Base-by-base conservation (phyloP, 1,140 invertebrate species). In the Telenomus remus region DNA sequence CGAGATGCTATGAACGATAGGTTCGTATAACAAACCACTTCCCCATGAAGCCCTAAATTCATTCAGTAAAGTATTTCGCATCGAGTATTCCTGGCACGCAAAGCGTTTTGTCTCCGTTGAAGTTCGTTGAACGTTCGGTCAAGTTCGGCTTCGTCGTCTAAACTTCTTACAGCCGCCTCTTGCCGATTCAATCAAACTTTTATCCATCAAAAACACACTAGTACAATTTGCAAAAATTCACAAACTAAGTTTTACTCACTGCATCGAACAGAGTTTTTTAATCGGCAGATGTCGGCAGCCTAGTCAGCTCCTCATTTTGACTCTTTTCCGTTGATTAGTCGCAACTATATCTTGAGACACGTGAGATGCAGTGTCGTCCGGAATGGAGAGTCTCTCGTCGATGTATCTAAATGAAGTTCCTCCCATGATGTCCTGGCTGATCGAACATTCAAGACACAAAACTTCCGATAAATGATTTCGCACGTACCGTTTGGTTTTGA, bases 231-330 rank as follows among this genome's bases (percentile, higher is more conserved):
- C n/a, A n/a, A n/a, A n/a, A n/a, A n/a, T n/a, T n/a, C n/a, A n/a
- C n/a, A n/a, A n/a, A n/a, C n/a, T n/a, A n/a, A n/a, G n/a, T n/a
- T n/a, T 14, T 60, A 77, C 81, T 83, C 56, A 85, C 84, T 81
- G 78, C 83, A 84, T 84, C 48, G 79, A 69, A 46, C 61, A 65
- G 51, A 70, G n/a, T 66, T 78, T 78, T 71, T 73, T 73, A 0
- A 73, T 61, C 34, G 75, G 70, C 53, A 70, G 37, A 48, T 75
- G 71, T 34, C 48, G 55, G 48, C 64, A 50, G n/a, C 42, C 39
- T 72, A 81, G 80, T 85, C 84, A 86, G 66, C 84, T 85, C 64
- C 82, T 79, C 78, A 80, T 77, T 70, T 69, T 82, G 33, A 72
- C 80, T 49, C 65, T 80, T 50, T 81, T 84, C 8, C 78, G 78